Percentiles rank a stretch among this genome's conserved stretches.
Conservation (phyloP, 2,113 vertebrate genomes). For the Otus sunia region DNA sequence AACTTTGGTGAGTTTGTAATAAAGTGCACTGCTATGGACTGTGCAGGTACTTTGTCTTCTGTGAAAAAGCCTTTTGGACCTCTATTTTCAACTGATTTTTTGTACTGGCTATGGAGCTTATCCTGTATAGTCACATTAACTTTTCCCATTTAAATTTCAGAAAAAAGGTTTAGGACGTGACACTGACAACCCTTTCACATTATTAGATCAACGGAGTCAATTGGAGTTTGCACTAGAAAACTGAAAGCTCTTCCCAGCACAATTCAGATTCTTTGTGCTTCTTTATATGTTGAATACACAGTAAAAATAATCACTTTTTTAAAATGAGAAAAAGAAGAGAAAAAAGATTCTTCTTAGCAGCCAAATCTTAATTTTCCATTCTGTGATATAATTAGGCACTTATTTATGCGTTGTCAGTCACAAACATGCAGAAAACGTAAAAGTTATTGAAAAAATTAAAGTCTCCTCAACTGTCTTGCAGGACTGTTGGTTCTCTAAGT, state of each 20-base stretch:
- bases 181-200: not conserved
- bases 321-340: not conserved
- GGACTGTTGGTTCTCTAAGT: conserved; percentile 87
- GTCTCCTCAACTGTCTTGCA: conserved; percentile 72
- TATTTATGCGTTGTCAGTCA: conserved; percentile 72
- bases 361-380: conserved; percentile 55
- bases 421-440: conserved; percentile 71
- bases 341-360: conserved; percentile 5
- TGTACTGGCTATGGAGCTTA: not conserved
- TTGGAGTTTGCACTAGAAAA: not conserved
- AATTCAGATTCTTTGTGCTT: not conserved
- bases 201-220: not conserved
- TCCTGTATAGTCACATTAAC: not conserved
- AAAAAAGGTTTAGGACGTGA: not conserved
- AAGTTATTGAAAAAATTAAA: conserved; percentile 79
- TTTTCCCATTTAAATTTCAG: not conserved
- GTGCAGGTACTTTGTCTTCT: not conserved
- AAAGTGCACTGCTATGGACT: not conserved
- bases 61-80: not conserved
- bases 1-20: not conserved
- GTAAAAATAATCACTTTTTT: not conserved
- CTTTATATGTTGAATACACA: not conserved
- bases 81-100: not conserved
- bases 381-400: conserved; percentile 65
- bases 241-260: not conserved